These are phyloP conservation scores for Papilio xuthus DNA, from an alignment of 1,140 invertebrate genomes.

Conservation along the genomic window DNA sequence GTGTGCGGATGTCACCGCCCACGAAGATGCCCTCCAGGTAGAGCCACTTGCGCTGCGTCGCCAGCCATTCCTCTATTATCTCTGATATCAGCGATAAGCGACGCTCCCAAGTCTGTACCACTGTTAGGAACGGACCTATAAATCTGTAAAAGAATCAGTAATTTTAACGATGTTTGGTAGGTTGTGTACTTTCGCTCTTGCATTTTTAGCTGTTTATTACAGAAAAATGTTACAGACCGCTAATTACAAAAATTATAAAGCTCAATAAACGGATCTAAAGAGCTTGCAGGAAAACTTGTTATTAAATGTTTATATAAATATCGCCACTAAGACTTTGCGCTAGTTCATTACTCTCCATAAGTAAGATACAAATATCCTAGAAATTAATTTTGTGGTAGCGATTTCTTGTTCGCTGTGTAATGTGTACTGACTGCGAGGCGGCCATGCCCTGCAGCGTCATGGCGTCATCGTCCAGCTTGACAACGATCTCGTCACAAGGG, in stretches of 20 bases:
- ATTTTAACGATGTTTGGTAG: background rate
- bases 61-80: constrained; percentile 92
- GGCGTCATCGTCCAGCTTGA: constrained; percentile 92
- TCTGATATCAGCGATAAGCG: constrained; percentile 90
- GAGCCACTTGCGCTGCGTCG: constrained; percentile 93
- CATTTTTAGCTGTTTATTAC: background rate
- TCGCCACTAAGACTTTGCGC: too few species aligned
- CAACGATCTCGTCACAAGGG: constrained; percentile 90
- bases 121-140: constrained; percentile 91
- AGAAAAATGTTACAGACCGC: background rate
- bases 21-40: constrained; percentile 96
- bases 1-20: constrained; percentile 91
- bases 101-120: constrained; percentile 93
- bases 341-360: too few species aligned
- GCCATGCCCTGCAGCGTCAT: constrained; percentile 96
- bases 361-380: background rate
- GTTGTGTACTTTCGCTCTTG: background rate
- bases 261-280: too few species aligned
- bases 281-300: too few species aligned
- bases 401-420: too few species aligned
- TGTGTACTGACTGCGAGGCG: constrained; percentile 85
- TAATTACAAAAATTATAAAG: too few species aligned
- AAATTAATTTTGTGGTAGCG: background rate
- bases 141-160: constrained; percentile 82
- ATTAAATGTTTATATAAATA: too few species aligned